Evolutionary conservation across 2,888 invertebrate species (phyloP).

Genomic region (Erebia aethiops): DNA sequence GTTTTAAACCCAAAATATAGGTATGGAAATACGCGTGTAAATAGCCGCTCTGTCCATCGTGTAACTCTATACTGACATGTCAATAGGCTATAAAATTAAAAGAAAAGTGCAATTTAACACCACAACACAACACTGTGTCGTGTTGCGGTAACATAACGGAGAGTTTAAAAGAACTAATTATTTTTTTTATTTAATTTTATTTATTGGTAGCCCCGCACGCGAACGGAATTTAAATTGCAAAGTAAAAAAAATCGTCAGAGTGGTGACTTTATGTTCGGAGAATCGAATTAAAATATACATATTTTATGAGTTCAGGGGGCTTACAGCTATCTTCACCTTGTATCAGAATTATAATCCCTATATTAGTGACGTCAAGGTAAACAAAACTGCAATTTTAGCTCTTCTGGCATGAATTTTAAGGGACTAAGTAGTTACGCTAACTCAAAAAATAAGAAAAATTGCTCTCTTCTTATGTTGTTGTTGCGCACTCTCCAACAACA

Average conservation of each 20-base stretch:
- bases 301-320: no score
- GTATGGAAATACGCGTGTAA: background rate
- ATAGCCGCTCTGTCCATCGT: background rate
- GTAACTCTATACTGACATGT: slow-evolving; percentile 50
- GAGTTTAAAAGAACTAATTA: slow-evolving; percentile 64
- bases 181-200: slow-evolving; percentile 78
- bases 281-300: no score
- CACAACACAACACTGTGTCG: slow-evolving; percentile 55
- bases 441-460: no score
- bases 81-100: slow-evolving; percentile 59
- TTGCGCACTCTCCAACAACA: no score
- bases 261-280: background rate
- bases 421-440: no score
- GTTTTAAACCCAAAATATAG: background rate
- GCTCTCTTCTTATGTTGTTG: no score
- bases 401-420: no score
- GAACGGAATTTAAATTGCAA: background rate
- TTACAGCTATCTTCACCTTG: no score
- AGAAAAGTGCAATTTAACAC: slow-evolving; percentile 65
- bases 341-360: no score
- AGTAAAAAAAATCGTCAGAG: background rate
- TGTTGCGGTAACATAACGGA: slow-evolving; percentile 63
- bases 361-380: no score
- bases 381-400: no score
- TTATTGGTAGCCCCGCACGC: slow-evolving; percentile 57